Evolutionary conservation across 2,113 vertebrate genomes (phyloP).

Genomic region (Anhinga anhinga): DNA sequence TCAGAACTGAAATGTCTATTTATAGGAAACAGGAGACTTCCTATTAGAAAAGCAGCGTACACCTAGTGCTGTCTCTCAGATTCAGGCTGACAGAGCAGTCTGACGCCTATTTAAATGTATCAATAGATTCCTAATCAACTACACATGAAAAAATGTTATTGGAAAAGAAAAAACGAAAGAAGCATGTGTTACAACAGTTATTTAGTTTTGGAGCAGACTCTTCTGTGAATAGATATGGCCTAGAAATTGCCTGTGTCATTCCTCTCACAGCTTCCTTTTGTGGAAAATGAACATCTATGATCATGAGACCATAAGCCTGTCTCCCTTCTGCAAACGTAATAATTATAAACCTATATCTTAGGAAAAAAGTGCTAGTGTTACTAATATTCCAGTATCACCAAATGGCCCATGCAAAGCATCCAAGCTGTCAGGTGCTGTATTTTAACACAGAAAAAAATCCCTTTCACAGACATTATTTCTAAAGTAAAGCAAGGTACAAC

Average conservation of each 20-base stretch:
- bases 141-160: neutral
- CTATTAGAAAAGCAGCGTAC: neutral
- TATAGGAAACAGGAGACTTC: slow-evolving; percentile 33
- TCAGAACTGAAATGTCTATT: slow-evolving; percentile 53
- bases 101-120: neutral
- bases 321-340: neutral
- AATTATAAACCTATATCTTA: neutral
- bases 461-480: neutral
- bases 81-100: neutral
- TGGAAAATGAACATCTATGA: neutral
- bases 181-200: neutral
- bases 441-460: neutral
- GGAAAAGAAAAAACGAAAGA: neutral
- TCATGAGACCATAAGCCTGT: neutral
- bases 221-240: neutral
- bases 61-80: neutral
- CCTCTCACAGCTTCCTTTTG: neutral
- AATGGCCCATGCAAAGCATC: neutral
- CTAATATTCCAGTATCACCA: neutral
- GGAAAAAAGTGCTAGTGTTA: neutral
- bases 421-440: neutral
- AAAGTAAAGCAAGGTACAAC: neutral
- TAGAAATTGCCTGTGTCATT: neutral
- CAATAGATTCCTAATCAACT: neutral
- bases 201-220: neutral